Evolutionary conservation across 2,113 vertebrate species (phyloP).

Genomic region (Prinia subflava): DNA sequence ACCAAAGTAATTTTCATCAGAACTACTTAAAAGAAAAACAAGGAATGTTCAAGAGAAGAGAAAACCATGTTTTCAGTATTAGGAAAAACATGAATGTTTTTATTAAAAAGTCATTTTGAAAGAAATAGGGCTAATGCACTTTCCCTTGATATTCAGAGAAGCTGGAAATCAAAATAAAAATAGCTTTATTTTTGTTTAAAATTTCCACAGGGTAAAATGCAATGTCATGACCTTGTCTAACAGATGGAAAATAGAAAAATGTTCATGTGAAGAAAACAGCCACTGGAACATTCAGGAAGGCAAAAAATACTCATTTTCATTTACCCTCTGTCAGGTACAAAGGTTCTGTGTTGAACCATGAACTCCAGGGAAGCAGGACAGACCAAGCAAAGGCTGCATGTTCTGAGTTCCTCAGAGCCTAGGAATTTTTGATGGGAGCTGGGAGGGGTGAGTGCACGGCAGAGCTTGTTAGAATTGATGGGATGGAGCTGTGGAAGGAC

Average conservation of each 20-base stretch:
- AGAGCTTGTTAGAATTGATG: background rate
- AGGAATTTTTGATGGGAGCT: background rate
- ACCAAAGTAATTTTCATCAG: background rate
- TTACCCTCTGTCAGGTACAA: background rate
- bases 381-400: background rate
- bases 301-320: background rate
- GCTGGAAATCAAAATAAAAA: slow-evolving; percentile 29
- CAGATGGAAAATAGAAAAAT: background rate
- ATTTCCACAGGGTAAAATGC: background rate
- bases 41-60: background rate
- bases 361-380: background rate
- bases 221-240: background rate
- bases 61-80: background rate
- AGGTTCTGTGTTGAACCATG: background rate
- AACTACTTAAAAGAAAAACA: background rate
- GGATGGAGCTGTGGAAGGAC: background rate
- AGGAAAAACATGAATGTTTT: background rate
- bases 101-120: background rate
- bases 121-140: background rate
- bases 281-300: background rate
- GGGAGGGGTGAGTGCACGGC: fast-evolving
- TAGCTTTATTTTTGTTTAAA: slow-evolving; percentile 14
- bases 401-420: background rate
- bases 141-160: background rate
- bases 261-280: background rate